A percentile compares a stretch with the other conserved stretches of the same genome.
These are phyloP conservation scores for Lamellibrachia luymesi DNA, from an alignment of 1,140 invertebrate species.

Conservation along the genomic window DNA sequence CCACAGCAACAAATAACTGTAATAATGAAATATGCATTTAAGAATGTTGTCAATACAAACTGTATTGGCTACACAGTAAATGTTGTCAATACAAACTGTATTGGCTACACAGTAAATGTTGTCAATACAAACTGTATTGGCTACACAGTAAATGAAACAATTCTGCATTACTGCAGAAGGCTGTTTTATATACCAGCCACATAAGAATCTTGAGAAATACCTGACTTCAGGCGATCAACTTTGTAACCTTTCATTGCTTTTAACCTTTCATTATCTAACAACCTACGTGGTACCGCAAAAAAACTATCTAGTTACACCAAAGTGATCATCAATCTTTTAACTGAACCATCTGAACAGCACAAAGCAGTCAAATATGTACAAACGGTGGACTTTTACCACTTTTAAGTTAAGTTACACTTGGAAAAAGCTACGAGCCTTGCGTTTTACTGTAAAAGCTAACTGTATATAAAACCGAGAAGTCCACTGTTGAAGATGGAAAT, in stretches of 20 bases:
- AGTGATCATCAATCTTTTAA: neutral
- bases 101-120: too few relatives aligned
- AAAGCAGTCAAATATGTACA: neutral
- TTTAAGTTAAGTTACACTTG: neutral
- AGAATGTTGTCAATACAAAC: too few relatives aligned
- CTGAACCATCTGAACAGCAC: neutral
- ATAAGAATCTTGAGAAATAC: neutral
- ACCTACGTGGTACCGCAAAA: neutral
- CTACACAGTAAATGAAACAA: too few relatives aligned
- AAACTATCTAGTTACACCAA: neutral
- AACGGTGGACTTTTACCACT: neutral
- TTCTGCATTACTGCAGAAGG: too few relatives aligned
- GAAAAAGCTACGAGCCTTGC: neutral
- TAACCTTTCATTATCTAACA: neutral
- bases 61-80: too few relatives aligned
- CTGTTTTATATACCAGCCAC: neutral
- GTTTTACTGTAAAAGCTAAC: neutral
- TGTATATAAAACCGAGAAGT: neutral
- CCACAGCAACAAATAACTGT: neutral
- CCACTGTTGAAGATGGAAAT: neutral
- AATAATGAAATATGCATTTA: neutral
- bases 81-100: too few relatives aligned
- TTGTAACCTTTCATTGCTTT: constrained; percentile 1
- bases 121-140: too few relatives aligned
- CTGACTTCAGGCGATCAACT: neutral